phyloP scores from a whole-genome alignment of 2,113 vertebrate species.

The Erinaceus europaeus region DNA sequence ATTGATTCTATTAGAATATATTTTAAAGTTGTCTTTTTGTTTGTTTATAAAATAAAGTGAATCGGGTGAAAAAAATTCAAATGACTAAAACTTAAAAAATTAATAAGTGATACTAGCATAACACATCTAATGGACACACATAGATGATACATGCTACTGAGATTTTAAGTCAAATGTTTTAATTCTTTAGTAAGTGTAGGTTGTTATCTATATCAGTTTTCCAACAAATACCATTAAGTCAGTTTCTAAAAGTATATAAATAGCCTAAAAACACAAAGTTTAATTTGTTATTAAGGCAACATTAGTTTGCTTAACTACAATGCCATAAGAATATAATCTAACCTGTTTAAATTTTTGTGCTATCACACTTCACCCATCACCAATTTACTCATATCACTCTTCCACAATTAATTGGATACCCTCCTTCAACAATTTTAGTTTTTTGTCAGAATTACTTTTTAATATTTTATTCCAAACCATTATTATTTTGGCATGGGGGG shows the following conservation, averaged over 20 bases:
- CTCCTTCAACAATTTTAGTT: no score
- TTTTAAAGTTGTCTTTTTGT: conserved; percentile 4
- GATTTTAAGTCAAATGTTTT: not conserved
- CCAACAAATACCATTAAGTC: not conserved
- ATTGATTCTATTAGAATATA: not conserved
- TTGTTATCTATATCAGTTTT: not conserved
- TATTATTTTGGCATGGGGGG: no score
- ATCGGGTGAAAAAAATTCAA: not conserved
- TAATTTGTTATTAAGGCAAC: not conserved
- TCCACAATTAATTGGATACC: no score
- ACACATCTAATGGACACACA: not conserved
- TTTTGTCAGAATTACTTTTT: no score
- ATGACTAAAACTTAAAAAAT: not conserved
- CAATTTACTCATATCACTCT: no score
- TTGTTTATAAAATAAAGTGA: not conserved
- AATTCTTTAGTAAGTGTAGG: not conserved
- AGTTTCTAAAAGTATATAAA: not conserved
- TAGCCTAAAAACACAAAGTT: not conserved
- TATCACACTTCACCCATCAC: no score
- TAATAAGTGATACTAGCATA: not conserved
- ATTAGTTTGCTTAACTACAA: no score
- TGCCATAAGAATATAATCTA: no score
- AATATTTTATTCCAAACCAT: no score
- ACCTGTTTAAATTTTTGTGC: no score
- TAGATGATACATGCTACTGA: not conserved